These are phyloP conservation scores for Clarias fuscus DNA, from an alignment of 2,797 vertebrate species.

Conservation along the genomic window DNA sequence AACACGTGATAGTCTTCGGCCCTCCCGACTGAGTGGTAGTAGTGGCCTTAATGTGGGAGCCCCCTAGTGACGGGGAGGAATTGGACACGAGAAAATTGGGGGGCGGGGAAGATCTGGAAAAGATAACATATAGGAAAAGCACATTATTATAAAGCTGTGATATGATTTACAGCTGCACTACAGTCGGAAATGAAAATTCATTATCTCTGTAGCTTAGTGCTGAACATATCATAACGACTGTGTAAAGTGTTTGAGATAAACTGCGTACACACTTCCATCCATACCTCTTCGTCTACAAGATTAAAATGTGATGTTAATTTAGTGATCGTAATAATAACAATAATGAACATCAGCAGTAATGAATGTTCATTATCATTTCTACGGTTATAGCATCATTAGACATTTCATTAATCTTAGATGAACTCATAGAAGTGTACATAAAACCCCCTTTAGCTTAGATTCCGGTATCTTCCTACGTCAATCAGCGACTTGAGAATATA, in stretches of 20 bases:
- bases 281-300: not conserved
- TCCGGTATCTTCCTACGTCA: not conserved
- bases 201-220: not conserved
- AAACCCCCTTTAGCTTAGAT: not conserved
- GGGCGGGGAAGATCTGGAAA: not conserved
- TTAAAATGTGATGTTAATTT: not conserved
- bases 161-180: not conserved
- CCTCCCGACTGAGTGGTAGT: too few species aligned
- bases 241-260: too few species aligned
- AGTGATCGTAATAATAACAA: not conserved
- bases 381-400: not conserved
- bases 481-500: not conserved
- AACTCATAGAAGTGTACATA: not conserved
- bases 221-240: not conserved
- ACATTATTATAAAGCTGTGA: not conserved
- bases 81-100: too few species aligned
- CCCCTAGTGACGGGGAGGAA: too few species aligned
- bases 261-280: not conserved
- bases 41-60: too few species aligned
- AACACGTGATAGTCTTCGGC: too few species aligned
- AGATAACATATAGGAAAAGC: not conserved
- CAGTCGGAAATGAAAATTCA: not conserved
- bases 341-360: slow-evolving; percentile 14
- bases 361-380: slow-evolving; percentile 3
- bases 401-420: slow-evolving; percentile 8